Percentiles rank a stretch among this genome's conserved stretches.
Conservation (phyloP, 2,888 invertebrate genomes). For the Tiliacea aurago region DNA sequence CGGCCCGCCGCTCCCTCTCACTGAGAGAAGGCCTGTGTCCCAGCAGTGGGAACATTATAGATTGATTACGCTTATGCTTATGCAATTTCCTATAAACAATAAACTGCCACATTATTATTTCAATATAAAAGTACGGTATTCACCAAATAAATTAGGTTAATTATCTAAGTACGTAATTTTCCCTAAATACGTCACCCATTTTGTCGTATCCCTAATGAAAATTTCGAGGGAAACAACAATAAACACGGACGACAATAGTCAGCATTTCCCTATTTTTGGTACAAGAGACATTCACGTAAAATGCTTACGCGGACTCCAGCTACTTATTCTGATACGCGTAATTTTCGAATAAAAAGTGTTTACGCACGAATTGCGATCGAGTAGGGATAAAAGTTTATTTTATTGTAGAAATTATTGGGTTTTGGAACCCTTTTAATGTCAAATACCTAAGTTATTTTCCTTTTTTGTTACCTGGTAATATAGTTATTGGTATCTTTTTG, state of each 20-base stretch:
- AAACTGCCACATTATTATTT: neutral
- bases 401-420: conserved; percentile 26
- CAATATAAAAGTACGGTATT: conserved; percentile 5
- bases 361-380: conserved; percentile 34
- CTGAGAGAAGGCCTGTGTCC: too few relatives aligned
- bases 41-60: too few relatives aligned
- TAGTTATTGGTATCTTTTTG: neutral
- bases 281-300: conserved; percentile 39
- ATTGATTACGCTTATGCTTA: too few relatives aligned
- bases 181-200: conserved; percentile 24
- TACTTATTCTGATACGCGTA: conserved; percentile 34
- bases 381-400: conserved; percentile 30
- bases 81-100: neutral
- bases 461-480: conserved; percentile 6
- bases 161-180: conserved; percentile 27
- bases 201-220: conserved; percentile 48
- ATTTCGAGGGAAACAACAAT: conserved; percentile 40
- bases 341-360: conserved; percentile 43
- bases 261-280: conserved; percentile 28
- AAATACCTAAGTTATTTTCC: neutral
- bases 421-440: conserved; percentile 12
- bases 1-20: too few relatives aligned
- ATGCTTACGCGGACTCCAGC: conserved; percentile 20
- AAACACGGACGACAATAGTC: conserved; percentile 34
- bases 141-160: conserved; percentile 33